Percentiles rank a stretch among this genome's conserved stretches.
Evolutionary conservation across 2,888 invertebrate genomes (phyloP).

Genomic region (Epiblema foenella): DNA sequence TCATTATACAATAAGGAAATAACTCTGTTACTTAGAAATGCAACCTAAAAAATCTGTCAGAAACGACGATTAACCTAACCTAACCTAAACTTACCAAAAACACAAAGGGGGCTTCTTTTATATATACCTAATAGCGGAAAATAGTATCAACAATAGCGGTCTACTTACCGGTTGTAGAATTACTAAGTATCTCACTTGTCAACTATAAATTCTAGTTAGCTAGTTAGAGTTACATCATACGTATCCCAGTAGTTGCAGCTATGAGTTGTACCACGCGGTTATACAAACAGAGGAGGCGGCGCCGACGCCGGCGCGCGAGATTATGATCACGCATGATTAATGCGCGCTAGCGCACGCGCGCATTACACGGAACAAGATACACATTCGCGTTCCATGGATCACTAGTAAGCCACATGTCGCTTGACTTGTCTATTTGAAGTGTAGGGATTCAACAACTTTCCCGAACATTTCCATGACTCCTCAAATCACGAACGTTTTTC

Average conservation of each 20-base stretch:
- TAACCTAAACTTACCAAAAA: too few species aligned
- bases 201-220: slow-evolving; percentile 7
- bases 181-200: background rate
- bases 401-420: slow-evolving; percentile 42
- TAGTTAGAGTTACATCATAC: slow-evolving; percentile 14
- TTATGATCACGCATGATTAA: slow-evolving; percentile 81
- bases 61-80: too few species aligned
- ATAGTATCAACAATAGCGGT: too few species aligned
- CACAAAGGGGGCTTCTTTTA: too few species aligned
- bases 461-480: background rate
- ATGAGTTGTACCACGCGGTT: slow-evolving; percentile 71
- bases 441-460: slow-evolving; percentile 17
- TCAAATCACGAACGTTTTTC: slow-evolving; percentile 19
- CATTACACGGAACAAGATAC: slow-evolving; percentile 44
- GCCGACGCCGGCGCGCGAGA: slow-evolving; percentile 66
- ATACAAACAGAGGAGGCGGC: slow-evolving; percentile 77
- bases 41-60: too few species aligned
- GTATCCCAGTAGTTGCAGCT: slow-evolving; percentile 43
- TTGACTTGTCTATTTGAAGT: slow-evolving; percentile 39
- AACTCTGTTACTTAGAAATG: too few species aligned
- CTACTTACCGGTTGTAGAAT: background rate
- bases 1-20: too few species aligned
- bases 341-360: slow-evolving; percentile 66
- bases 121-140: background rate
- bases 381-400: slow-evolving; percentile 46